Conservation (phyloP, 2,888 invertebrate genomes). For the Clusia tigrina region DNA sequence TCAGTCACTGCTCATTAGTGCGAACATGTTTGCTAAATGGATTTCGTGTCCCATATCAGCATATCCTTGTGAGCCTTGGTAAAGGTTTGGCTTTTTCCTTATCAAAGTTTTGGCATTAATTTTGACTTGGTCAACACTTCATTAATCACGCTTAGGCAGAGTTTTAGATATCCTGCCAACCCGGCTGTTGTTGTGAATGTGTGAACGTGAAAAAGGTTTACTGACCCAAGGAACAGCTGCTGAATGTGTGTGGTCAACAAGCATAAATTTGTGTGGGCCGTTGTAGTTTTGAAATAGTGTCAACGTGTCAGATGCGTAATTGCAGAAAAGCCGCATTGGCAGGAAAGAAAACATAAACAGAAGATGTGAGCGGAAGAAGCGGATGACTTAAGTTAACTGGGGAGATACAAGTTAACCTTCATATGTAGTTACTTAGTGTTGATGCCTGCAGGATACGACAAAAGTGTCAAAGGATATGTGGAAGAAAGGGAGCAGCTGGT, state of each 20-base stretch:
- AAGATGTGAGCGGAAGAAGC: no score
- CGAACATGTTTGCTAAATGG: conserved; percentile 39
- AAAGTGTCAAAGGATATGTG: no score
- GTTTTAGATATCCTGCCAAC: background rate
- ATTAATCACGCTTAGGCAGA: conserved; percentile 53
- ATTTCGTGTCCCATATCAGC: conserved; percentile 40
- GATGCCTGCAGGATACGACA: no score
- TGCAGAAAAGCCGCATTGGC: no score
- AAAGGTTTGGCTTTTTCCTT: conserved; percentile 19
- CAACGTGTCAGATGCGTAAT: no score
- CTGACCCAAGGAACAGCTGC: background rate
- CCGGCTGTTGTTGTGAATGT: background rate
- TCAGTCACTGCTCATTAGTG: conserved; percentile 16
- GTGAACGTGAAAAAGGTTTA: background rate
- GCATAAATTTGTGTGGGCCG: background rate
- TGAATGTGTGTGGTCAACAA: conserved; percentile 1
- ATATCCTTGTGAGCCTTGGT: conserved; percentile 26
- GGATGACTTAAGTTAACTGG: background rate
- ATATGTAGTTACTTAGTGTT: background rate
- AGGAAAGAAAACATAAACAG: no score
- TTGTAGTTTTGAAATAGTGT: background rate
- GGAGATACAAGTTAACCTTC: background rate
- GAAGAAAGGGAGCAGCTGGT: no score
- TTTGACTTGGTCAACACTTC: conserved; percentile 60
- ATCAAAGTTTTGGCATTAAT: conserved; percentile 47